Percentiles rank a stretch among this genome's conserved stretches.
phyloP scores from a whole-genome alignment of 2,888 invertebrate species.

The Melinaea menophilus region DNA sequence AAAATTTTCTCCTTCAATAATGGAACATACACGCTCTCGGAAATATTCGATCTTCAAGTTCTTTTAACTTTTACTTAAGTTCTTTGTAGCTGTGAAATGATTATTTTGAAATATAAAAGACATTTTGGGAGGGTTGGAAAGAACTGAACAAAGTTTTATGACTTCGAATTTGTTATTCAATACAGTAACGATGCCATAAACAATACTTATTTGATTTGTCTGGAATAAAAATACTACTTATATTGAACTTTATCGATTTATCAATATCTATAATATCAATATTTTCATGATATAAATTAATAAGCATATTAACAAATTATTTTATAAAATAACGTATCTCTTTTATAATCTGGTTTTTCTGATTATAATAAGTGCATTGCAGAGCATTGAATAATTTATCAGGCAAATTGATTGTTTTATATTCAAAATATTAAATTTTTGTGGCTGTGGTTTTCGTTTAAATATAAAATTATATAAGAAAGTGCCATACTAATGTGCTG shows the following conservation, averaged over 20 bases:
- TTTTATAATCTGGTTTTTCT: no score
- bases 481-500: slow-evolving; percentile 6
- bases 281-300: background rate
- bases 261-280: background rate
- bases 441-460: background rate
- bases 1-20: slow-evolving; percentile 11
- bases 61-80: slow-evolving; percentile 30
- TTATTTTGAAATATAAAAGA: slow-evolving; percentile 39
- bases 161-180: slow-evolving; percentile 49
- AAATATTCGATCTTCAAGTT: slow-evolving; percentile 31
- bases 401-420: background rate
- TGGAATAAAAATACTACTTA: background rate
- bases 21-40: slow-evolving; percentile 22
- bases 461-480: slow-evolving; percentile 2
- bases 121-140: slow-evolving; percentile 34
- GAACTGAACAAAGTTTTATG: slow-evolving; percentile 46
- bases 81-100: slow-evolving; percentile 33
- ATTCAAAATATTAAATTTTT: background rate
- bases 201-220: background rate
- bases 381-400: background rate
- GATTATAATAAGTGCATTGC: background rate
- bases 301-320: no score
- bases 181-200: background rate
- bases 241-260: background rate
- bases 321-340: no score